Evolutionary conservation across 2,113 vertebrate genomes (phyloP).

Genomic region (Leptocoma aspasia): DNA sequence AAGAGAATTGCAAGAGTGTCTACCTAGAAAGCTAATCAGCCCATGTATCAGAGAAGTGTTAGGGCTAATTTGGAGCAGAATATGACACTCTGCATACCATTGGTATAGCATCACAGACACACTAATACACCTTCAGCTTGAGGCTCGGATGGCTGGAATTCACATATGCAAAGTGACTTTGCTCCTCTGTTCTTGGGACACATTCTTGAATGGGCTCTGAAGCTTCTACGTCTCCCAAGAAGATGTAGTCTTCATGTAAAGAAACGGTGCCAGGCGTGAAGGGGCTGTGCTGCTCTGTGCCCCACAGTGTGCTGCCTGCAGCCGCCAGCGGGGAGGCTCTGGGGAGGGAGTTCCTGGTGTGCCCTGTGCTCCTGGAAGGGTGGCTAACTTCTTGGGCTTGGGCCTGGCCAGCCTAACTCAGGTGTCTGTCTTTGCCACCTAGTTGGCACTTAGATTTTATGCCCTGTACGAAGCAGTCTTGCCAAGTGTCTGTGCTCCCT

Average conservation of each 20-base stretch:
- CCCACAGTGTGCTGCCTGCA: neutral
- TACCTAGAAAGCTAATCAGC: neutral
- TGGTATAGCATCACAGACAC: neutral
- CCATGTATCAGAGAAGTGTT: neutral
- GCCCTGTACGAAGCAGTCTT: rapidly evolving
- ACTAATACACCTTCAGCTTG: neutral
- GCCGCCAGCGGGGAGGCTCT: rapidly evolving
- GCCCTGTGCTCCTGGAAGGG: rapidly evolving
- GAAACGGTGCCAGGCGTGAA: rapidly evolving
- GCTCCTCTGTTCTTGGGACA: neutral
- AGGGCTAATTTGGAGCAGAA: neutral
- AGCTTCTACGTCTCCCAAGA: rapidly evolving
- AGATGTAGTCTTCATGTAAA: too few relatives aligned
- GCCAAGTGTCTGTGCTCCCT: neutral
- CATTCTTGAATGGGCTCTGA: neutral
- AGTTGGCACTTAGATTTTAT: neutral
- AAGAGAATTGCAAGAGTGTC: neutral
- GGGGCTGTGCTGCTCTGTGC: rapidly evolving
- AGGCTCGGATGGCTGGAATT: neutral
- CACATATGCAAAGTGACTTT: rapidly evolving
- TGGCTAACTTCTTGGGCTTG: neutral
- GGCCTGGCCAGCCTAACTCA: neutral
- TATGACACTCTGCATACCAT: neutral
- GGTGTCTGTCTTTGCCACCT: neutral
- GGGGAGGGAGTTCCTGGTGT: rapidly evolving